Evolutionary conservation across 1,140 invertebrate genomes (phyloP), one percentile per base, ranked within the genome.

Genomic region (Lasaia peninsularis): DNA sequence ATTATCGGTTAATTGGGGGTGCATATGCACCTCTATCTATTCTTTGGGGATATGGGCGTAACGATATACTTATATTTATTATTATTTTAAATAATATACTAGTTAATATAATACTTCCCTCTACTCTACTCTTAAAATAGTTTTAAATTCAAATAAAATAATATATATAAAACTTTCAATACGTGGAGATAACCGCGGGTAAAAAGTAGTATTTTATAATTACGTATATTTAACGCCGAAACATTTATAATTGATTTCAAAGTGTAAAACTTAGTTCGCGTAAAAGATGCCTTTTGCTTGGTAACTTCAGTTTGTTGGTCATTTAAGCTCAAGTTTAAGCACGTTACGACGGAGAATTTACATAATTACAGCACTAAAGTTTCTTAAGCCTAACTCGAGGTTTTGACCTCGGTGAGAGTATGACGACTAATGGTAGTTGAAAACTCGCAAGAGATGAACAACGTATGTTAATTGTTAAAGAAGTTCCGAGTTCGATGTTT

Each of bases 321-420:
- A 70, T 63, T 70, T 73, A 69, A 63, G 62, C 63, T 54, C 32
- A 67, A 73, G 66, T 68, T 73, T 69, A 67, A 69, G 65, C 67
- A 60, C 70, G 69, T 73, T 70, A 70, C 62, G 62, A 62, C 50
- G 56, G 60, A 63, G 56, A 62, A 72, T 75, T 75, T 75, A 63
- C 72, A 75, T 75, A 75, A 75, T 69, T 65, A 72, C 69, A 59
- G 65, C 55, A 61, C 62, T 60, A 60, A 63, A 67, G 64, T 66
- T 63, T 31, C 57, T 55, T 62, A 63, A 62, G 61, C 53, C 62
- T 49, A 68, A 67, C 56, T 68, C 65, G 65, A 58, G 60, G 64
- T 62, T 68, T 71, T 60, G 62, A 59, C 51, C 54, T 56, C 60
- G 62, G 62, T 58, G 55, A 35, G 24, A 55, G 60, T 51, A 57